phyloP scores from a whole-genome alignment of 2,888 invertebrate genomes.

The Periphyllus acericola region DNA sequence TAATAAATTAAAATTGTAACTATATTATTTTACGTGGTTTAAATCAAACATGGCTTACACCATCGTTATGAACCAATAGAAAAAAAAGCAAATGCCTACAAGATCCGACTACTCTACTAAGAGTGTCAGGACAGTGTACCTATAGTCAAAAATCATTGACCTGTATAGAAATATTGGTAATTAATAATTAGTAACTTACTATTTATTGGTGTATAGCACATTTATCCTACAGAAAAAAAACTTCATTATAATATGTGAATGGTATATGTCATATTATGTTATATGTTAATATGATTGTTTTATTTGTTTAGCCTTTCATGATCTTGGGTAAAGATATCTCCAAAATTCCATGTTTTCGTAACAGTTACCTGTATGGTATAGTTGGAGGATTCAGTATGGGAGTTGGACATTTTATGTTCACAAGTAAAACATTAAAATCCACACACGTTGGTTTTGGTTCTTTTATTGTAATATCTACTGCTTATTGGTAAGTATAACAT shows the following conservation, averaged over 20 bases:
- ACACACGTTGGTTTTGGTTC: constrained; percentile 76
- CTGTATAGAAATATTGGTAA: not conserved
- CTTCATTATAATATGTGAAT: not conserved
- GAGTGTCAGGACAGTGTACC: too few species aligned
- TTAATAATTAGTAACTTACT: not conserved
- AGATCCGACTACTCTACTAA: too few species aligned
- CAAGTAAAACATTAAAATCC: constrained; percentile 75
- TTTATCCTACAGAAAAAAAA: not conserved
- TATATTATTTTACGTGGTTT: too few species aligned
- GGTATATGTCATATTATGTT: not conserved
- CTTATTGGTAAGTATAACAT: constrained; percentile 72
- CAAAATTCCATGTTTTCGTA: constrained; percentile 83
- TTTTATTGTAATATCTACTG: constrained; percentile 74
- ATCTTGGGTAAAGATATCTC: constrained; percentile 79
- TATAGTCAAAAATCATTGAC: not conserved
- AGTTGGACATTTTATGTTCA: constrained; percentile 77
- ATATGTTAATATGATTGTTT: not conserved
- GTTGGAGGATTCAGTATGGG: constrained; percentile 77
- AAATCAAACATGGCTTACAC: too few species aligned
- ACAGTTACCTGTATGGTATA: constrained; percentile 80
- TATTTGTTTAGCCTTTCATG: constrained; percentile 70
- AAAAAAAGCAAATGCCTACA: too few species aligned
- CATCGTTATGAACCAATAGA: too few species aligned
- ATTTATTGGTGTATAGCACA: too few species aligned
- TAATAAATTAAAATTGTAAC: too few species aligned